Evolutionary conservation across 1,140 invertebrate genomes (phyloP).

Genomic region (Sipha flava): DNA sequence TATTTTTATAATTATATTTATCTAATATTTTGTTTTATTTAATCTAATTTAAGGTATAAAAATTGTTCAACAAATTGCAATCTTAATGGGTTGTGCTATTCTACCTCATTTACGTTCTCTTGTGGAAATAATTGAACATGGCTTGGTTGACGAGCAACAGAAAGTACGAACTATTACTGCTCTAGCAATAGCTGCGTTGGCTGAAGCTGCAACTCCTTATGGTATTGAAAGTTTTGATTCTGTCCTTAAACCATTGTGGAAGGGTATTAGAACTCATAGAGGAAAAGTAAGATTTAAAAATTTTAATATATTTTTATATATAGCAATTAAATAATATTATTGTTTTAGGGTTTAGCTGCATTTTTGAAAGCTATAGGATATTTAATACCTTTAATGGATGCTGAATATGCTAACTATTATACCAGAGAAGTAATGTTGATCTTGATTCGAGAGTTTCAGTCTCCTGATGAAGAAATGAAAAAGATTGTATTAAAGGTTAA

Average conservation of each 20-base stretch:
- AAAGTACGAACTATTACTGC: slow-evolving; percentile 96
- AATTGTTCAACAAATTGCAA: slow-evolving; percentile 99
- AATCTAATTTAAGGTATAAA: slow-evolving; percentile 67
- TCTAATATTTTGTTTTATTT: background rate
- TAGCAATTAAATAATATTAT: background rate
- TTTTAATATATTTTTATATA: background rate
- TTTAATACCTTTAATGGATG: slow-evolving; percentile 98
- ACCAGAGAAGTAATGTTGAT: slow-evolving; percentile 99
- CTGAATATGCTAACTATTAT: slow-evolving; percentile 99
- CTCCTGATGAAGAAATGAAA: slow-evolving; percentile 99
- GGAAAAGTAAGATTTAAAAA: slow-evolving; percentile 59
- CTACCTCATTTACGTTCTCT: slow-evolving; percentile 94
- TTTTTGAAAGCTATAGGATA: slow-evolving; percentile 99
- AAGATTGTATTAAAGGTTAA: slow-evolving; percentile 96
- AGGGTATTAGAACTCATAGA: slow-evolving; percentile 95
- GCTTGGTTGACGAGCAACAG: slow-evolving; percentile 77
- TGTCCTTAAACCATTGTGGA: slow-evolving; percentile 97
- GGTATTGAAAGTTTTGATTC: slow-evolving; percentile 99
- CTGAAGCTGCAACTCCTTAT: slow-evolving; percentile 97
- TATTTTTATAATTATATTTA: background rate
- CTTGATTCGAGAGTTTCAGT: slow-evolving; percentile 97
- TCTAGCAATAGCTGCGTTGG: slow-evolving; percentile 91
- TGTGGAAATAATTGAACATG: slow-evolving; percentile 99
- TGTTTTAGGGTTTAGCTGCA: slow-evolving; percentile 75
- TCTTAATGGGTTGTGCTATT: slow-evolving; percentile 99